Evolutionary conservation across 2,888 invertebrate species (phyloP), one percentile per base, ranked within the genome.

Genomic region (Notocelia uddmanniana): DNA sequence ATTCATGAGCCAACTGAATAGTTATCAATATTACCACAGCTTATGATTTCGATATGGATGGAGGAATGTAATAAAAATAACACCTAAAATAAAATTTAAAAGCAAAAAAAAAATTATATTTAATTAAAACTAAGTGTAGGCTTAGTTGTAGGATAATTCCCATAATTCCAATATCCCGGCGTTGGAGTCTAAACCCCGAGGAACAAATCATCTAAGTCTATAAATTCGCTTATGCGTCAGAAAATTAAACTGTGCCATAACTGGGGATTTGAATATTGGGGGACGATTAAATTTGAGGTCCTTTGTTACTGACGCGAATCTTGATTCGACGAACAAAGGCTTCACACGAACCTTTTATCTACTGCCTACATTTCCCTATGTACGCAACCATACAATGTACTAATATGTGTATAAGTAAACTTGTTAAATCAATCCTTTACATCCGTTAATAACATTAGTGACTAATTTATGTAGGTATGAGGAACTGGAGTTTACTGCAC

Each of bases 201-300:
- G 74, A 75, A 74, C 76, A 76, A 73, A 75, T 75, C 19, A 73
- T 75, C 75, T 74, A 73, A 75, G 71, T 15, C 15, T 6, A 67
- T 59, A 45, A 52, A 31, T 11, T 71, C 18, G 57, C 19, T 19
- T 55, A 18, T 23, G 31, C 19, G 18, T 55, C 63, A 26, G 55
- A 55, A 69, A 31, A 62, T 54, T 69, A 41, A 54, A 52, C 62
- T 62, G 55, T 55, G 52, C 23, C 18, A 18, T 54, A 18, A 18
- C 37, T 57, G 54, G 60, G 60, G 54, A 62, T 62, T 64, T 31
- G 70, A 58, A 70, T 64, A 69, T 54, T 66, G 19, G 59, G 54
- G 66, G 54, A 66, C 57, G 66, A 62, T 67, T 59, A 69, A 67
- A 72, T 71, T 62, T 59, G 21, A 37, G 37, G 23, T 23, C 52